Conservation (phyloP, 2,113 vertebrate genomes). For the Lathamus discolor region DNA sequence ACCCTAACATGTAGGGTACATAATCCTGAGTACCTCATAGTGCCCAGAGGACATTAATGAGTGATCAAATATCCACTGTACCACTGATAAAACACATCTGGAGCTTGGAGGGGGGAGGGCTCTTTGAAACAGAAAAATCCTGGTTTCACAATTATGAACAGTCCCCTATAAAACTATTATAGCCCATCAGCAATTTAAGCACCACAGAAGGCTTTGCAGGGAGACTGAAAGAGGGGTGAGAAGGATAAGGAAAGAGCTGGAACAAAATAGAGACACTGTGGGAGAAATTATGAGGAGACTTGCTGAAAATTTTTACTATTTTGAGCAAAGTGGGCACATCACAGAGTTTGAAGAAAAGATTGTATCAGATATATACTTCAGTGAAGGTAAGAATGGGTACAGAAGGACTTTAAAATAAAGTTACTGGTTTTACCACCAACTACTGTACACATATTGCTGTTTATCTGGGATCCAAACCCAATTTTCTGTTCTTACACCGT, state of each 20-base stretch:
- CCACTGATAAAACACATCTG: background rate
- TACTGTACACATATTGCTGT: background rate
- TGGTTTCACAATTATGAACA: background rate
- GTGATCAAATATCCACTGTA: background rate
- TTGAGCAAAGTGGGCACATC: background rate
- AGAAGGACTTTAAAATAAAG: background rate
- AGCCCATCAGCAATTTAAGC: background rate
- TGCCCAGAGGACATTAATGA: background rate
- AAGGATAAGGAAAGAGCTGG: background rate
- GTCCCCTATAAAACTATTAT: background rate
- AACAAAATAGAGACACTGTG: accelerated
- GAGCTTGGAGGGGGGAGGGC: background rate
- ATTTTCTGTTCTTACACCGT: background rate
- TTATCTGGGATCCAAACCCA: background rate
- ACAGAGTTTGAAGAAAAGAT: background rate
- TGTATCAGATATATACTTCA: too few relatives aligned
- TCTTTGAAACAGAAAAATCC: background rate
- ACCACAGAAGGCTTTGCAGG: background rate
- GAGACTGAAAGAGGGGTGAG: background rate
- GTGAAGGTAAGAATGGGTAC: background rate
- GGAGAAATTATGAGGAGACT: background rate
- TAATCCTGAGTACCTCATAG: background rate
- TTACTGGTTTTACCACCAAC: background rate
- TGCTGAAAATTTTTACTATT: background rate
- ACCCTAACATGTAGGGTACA: background rate